A percentile compares a stretch with the other conserved stretches of the same genome.
Evolutionary conservation across 1,140 invertebrate genomes (phyloP).

Genomic region (Nasonia longicornis): DNA sequence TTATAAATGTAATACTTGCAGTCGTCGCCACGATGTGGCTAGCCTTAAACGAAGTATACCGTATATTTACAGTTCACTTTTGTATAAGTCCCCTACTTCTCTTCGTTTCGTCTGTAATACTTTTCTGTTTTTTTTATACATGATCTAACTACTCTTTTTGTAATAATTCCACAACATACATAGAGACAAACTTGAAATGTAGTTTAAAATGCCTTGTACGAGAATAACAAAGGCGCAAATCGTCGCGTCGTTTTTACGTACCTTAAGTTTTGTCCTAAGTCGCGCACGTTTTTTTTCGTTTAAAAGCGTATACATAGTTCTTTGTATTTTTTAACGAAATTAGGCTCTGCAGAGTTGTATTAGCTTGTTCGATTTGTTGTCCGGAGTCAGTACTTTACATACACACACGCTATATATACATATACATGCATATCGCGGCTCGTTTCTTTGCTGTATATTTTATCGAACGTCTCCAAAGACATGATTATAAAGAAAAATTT

Average conservation of each 20-base stretch:
- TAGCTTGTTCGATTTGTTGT: conserved; percentile 29
- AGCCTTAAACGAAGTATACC: conserved; percentile 35
- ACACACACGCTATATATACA: neutral
- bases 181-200: neutral
- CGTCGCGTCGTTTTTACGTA: conserved; percentile 19
- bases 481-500: conserved; percentile 44
- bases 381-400: conserved; percentile 40
- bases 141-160: neutral
- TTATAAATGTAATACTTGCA: conserved; percentile 13
- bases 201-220: neutral
- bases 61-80: conserved; percentile 25
- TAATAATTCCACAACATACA: neutral
- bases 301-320: neutral
- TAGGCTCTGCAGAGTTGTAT: conserved; percentile 22
- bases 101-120: conserved; percentile 6
- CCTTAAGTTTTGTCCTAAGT: conserved; percentile 17
- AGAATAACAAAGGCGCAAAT: neutral
- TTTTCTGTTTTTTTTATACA: conserved; percentile 1
- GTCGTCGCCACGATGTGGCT: conserved; percentile 13
- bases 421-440: conserved; percentile 14
- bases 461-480: conserved; percentile 45
- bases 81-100: neutral
- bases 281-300: neutral
- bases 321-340: conserved; percentile 20
- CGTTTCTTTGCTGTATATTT: conserved; percentile 34